Evolutionary conservation across 2,797 vertebrate genomes (phyloP), one percentile per base, ranked within the genome.

Genomic region (Ispidina lecontei): DNA sequence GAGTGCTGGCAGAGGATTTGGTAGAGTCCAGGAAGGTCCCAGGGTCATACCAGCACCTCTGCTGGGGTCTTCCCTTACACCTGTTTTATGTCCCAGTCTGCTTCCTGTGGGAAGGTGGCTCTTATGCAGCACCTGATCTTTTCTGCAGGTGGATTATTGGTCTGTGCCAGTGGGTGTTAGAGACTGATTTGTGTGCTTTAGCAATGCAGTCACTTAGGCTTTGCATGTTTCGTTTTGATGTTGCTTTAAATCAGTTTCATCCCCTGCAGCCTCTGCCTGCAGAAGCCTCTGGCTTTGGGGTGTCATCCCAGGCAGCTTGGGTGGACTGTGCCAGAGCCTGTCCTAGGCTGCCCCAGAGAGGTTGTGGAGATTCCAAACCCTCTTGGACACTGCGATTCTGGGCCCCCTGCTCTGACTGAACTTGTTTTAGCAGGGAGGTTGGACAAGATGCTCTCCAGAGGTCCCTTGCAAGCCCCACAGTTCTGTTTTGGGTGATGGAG

Each of bases 21-120:
- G 7, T 23, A 17, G 22, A 28, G 19, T 19, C 7, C n/a, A 21
- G 62, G 35, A 8, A 28, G 14, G 16, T 15, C 19, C 63, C 21
- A 12, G 47, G 69, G 18, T 49, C n/a, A 10, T 1, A 0, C 9
- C 60, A 41, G 22, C 41, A 25, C 7, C 22, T 1, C 8, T 10
- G 41, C n/a, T 35, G 5, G 1, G 28, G 6, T 11, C 17, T 13
- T 59, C 14, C 25, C 43, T 67, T 25, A 3, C 0, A 3, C 3
- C 14, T 0, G 1, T 7, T 59, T 35, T 7, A 0, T 22, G 8
- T 64, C 33, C 37, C 19, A 31, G 46, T 3, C 29, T 31, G 19
- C 14, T 71, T 59, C 37, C 1, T 1, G 23, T 33, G 52, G 72
- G 52, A 51, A 15, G 18, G 39, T 51, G 33, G 7, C 29, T 54